A percentile compares a stretch with the other conserved stretches of the same genome.
These are phyloP conservation scores for Sebastiscus albofasciatus DNA, from an alignment of 2,797 vertebrate species.

Conservation along the genomic window DNA sequence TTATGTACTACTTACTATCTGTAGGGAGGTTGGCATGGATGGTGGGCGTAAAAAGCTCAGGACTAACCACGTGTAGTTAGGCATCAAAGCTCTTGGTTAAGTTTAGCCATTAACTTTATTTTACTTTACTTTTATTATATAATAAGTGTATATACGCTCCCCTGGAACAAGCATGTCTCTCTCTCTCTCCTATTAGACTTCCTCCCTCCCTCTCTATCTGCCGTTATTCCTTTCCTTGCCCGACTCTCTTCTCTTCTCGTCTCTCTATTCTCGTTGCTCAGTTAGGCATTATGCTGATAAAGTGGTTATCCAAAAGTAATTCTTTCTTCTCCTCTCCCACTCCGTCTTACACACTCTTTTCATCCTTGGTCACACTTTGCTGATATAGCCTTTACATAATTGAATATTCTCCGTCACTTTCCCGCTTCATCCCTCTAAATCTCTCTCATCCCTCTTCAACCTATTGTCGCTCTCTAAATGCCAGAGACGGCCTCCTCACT, in stretches of 20 bases:
- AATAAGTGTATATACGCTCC: neutral
- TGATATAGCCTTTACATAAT: constrained; percentile 37
- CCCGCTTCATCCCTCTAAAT: constrained; percentile 24
- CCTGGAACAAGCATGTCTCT: neutral
- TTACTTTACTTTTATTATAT: neutral
- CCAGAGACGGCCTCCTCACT: neutral
- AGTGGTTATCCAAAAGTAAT: constrained; percentile 13
- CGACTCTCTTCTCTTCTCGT: neutral
- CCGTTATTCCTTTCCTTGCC: neutral
- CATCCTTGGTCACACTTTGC: constrained; percentile 30
- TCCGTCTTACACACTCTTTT: neutral
- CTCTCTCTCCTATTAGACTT: neutral
- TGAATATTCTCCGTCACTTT: constrained; percentile 27
- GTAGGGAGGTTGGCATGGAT: neutral
- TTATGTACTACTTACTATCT: neutral
- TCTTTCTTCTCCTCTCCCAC: neutral
- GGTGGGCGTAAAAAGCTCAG: too few species aligned
- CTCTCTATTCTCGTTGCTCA: constrained; percentile 16
- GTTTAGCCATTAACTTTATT: neutral
- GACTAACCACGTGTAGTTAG: too few species aligned
- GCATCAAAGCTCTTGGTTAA: neutral
- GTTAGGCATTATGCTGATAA: constrained; percentile 13
- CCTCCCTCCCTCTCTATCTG: neutral
- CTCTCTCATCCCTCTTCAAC: constrained; percentile 3
- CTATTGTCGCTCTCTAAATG: constrained; percentile 30